Conservation (phyloP, 2,888 invertebrate species). For the Drosophila lacicola region DNA sequence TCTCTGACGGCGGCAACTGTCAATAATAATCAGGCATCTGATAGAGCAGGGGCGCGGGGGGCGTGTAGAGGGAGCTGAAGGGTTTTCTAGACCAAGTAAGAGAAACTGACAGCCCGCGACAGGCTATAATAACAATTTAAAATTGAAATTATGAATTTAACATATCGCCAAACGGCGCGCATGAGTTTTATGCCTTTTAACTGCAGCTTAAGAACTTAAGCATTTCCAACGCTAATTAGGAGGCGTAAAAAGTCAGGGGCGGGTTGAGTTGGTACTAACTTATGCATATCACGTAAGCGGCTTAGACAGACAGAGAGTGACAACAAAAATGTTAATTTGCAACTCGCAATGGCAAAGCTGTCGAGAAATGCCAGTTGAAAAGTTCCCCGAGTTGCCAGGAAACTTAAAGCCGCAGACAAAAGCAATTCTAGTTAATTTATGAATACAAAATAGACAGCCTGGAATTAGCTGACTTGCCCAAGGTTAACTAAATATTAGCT, state of each 20-base stretch:
- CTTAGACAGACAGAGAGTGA: slow-evolving; percentile 14
- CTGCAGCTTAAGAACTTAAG: slow-evolving; percentile 74
- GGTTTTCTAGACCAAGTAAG: slow-evolving; percentile 11
- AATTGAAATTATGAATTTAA: slow-evolving; percentile 82
- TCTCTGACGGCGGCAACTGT: slow-evolving; percentile 67
- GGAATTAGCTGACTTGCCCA: no score
- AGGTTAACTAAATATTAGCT: no score
- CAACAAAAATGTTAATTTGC: slow-evolving; percentile 30
- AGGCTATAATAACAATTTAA: slow-evolving; percentile 68
- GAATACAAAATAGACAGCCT: not conserved
- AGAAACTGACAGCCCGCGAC: slow-evolving; percentile 16
- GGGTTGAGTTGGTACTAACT: not conserved
- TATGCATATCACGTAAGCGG: slow-evolving; percentile 44
- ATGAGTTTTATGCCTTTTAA: slow-evolving; percentile 76
- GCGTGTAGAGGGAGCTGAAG: not conserved
- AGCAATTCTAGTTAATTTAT: not conserved
- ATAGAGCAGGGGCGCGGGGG: slow-evolving; percentile 9
- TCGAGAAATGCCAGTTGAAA: slow-evolving; percentile 16
- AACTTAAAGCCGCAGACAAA: not conserved
- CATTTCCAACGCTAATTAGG: slow-evolving; percentile 60
- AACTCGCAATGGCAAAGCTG: slow-evolving; percentile 17
- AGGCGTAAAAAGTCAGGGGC: not conserved
- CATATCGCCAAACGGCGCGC: slow-evolving; percentile 69
- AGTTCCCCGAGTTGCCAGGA: not conserved
- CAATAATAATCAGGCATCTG: slow-evolving; percentile 71